A percentile compares a stretch with the other conserved stretches of the same genome.
Evolutionary conservation across 2,888 invertebrate genomes (phyloP).

Genomic region (Ennomos fuscantarius): DNA sequence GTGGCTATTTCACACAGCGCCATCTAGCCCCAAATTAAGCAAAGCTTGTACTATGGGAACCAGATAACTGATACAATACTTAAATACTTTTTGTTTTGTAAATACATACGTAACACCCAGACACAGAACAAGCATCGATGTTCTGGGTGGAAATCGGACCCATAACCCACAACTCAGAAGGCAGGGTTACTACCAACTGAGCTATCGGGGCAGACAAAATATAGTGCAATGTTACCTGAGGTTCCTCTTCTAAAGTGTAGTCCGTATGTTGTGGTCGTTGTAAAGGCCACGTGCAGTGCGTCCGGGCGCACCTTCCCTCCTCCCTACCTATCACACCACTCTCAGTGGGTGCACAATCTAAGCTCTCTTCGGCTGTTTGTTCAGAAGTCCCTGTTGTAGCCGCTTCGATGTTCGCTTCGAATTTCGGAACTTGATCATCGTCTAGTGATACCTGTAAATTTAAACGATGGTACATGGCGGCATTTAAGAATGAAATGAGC

Average conservation of each 20-base stretch:
- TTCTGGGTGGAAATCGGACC: too few relatives aligned
- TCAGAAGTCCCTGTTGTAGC: neutral
- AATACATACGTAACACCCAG: too few relatives aligned
- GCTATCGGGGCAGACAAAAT: too few relatives aligned
- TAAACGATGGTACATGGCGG: neutral
- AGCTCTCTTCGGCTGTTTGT: neutral
- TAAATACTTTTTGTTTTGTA: too few relatives aligned
- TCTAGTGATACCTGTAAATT: slow-evolving; percentile 5
- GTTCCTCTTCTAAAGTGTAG: slow-evolving; percentile 58
- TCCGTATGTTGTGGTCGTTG: slow-evolving; percentile 35
- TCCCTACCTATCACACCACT: slow-evolving; percentile 8
- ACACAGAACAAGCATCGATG: too few relatives aligned
- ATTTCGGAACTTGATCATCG: neutral
- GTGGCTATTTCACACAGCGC: too few relatives aligned
- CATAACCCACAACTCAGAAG: too few relatives aligned
- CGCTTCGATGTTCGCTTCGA: neutral
- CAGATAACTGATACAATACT: too few relatives aligned
- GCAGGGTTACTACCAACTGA: too few relatives aligned
- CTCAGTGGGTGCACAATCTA: neutral
- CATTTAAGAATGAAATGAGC: neutral
- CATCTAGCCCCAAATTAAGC: too few relatives aligned
- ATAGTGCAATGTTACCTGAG: slow-evolving; percentile 45
- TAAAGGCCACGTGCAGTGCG: slow-evolving; percentile 81
- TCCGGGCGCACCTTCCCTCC: slow-evolving; percentile 66
- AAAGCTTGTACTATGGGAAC: too few relatives aligned